These are phyloP conservation scores for Sitta carolinensis DNA, from an alignment of 2,797 vertebrate genomes.

Conservation along the genomic window DNA sequence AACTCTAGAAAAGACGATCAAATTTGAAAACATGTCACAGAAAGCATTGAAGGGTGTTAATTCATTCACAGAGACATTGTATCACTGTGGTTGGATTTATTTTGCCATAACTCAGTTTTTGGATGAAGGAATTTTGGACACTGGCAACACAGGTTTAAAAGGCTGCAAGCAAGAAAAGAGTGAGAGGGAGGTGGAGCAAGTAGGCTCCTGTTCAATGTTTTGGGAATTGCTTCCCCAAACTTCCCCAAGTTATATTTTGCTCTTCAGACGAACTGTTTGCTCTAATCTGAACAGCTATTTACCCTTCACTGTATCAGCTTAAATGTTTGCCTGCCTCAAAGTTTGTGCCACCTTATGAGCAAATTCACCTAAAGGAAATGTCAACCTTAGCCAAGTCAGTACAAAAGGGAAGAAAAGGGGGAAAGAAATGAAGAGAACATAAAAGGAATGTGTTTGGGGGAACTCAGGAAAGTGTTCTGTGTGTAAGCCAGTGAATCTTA, in stretches of 20 bases:
- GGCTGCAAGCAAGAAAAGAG: background rate
- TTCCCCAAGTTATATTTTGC: background rate
- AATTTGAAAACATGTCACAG: background rate
- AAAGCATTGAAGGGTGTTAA: background rate
- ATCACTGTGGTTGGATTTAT: background rate
- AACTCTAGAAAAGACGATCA: background rate
- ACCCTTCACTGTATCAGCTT: background rate
- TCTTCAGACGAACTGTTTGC: background rate
- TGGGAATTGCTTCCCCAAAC: background rate
- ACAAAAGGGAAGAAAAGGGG: background rate
- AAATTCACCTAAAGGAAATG: background rate
- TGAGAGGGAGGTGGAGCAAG: background rate
- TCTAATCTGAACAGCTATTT: background rate
- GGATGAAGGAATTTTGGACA: background rate
- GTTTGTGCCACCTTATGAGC: background rate
- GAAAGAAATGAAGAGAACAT: background rate
- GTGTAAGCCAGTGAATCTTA: constrained; percentile 42
- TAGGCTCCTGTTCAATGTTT: background rate
- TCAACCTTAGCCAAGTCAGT: background rate
- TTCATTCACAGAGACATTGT: background rate
- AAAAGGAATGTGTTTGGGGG: constrained; percentile 12
- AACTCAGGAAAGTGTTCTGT: background rate
- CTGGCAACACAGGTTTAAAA: background rate
- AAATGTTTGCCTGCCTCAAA: background rate
- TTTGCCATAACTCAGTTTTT: background rate